Evolutionary conservation across 1,140 invertebrate genomes (phyloP), one percentile per base, ranked within the genome.

Genomic region (Pogonus chalceus): DNA sequence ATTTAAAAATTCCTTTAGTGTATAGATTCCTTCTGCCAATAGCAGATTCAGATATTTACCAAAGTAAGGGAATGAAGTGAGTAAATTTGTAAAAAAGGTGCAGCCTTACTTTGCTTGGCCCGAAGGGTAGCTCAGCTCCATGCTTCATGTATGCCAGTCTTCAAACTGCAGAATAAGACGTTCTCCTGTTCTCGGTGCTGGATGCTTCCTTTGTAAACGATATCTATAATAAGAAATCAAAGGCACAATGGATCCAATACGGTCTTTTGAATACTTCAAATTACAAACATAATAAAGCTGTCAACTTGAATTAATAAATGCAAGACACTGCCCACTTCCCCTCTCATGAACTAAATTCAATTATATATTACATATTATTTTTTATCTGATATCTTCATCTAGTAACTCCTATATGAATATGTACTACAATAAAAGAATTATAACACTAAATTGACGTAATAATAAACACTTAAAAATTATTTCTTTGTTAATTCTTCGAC

Each of bases 211-310:
- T 18, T 43, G 37, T 10, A 43, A 43, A 18, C 37, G 37, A 18
- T 12, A 43, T 43, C 37, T 43, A 43, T 43, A 43, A 43, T 43
- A 43, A 18, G 37, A 43, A 43, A 43, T 43, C 37, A 43, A 43
- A 43, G 37, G 37, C 18, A 43, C 37, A 43, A 43, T 43, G 18
- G 9, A 31, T 7, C 26, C 26, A 31, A 31, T 31, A 31, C 26
- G 26, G 14, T 31, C 26, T 31, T 31, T 31, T 31, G 26, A 31
- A 31, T 31, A 31, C 26, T 31, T 31, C 14, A 31, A 31, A 31
- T 31, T 31, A 31, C 26, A 31, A 31, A 31, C 26, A 31, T 31
- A 31, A 31, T 31, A 31, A 31, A 31, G 26, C 26, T 31, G 26
- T 31, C 26, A 31, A 31, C 26, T 31, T 31, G 26, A 31, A 31